A percentile compares a stretch with the other conserved stretches of the same genome.
These are phyloP conservation scores for Tyria jacobaeae DNA, from an alignment of 2,888 invertebrate genomes.

Conservation along the genomic window DNA sequence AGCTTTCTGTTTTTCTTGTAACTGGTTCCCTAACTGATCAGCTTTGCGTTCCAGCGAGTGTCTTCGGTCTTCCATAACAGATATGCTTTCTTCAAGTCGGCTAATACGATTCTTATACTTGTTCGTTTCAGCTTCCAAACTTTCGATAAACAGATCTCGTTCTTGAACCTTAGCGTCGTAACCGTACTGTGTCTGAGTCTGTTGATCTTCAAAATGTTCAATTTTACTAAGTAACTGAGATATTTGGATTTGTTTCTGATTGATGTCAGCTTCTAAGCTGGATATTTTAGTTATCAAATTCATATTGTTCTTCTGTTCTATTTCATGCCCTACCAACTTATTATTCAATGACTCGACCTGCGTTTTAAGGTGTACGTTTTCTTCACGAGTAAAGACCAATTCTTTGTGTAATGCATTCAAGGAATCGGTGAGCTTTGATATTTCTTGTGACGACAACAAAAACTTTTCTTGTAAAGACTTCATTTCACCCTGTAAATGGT, in stretches of 20 bases:
- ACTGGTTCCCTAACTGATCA: conserved; percentile 87
- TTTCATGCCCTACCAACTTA: conserved; percentile 75
- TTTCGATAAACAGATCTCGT: conserved; percentile 91
- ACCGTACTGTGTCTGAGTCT: conserved; percentile 76
- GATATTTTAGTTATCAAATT: conserved; percentile 75
- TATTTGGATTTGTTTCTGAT: conserved; percentile 73
- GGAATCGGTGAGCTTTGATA: conserved; percentile 59
- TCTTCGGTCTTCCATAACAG: conserved; percentile 87
- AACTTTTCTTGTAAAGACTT: conserved; percentile 60
- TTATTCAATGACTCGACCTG: conserved; percentile 73
- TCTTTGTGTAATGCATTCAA: conserved; percentile 63
- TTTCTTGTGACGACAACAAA: conserved; percentile 57
- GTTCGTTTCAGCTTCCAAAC: conserved; percentile 88
- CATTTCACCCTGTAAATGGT: conserved; percentile 60
- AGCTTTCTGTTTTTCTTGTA: conserved; percentile 87
- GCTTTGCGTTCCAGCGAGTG: conserved; percentile 87
- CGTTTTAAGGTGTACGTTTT: conserved; percentile 61
- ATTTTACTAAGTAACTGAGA: conserved; percentile 67
- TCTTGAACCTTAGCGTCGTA: conserved; percentile 91
- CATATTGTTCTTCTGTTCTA: conserved; percentile 75
- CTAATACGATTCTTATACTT: conserved; percentile 88
- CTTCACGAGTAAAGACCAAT: conserved; percentile 59
- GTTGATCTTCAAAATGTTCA: conserved; percentile 68
- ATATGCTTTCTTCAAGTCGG: conserved; percentile 89
- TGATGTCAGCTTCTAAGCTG: conserved; percentile 71